Conservation (phyloP, 2,888 invertebrate genomes). For the Epirrhoe alternata region DNA sequence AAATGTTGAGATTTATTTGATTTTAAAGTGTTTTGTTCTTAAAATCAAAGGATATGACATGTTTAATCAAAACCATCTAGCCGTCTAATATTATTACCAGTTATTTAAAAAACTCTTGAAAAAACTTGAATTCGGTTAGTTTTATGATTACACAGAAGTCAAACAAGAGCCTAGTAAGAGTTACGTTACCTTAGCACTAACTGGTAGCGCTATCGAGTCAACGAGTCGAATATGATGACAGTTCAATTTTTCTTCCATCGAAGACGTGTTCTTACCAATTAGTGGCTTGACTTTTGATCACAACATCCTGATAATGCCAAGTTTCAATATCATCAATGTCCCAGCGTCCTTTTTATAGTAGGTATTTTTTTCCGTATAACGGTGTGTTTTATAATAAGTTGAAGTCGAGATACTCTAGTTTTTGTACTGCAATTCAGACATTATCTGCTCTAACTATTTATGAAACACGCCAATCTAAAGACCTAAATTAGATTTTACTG, state of each 20-base stretch:
- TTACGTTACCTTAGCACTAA: background rate
- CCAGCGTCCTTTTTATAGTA: too few relatives aligned
- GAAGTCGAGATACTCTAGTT: too few relatives aligned
- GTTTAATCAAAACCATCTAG: background rate
- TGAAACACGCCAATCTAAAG: background rate
- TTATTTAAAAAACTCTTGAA: background rate
- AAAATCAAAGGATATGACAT: background rate
- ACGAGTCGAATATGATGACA: too few relatives aligned
- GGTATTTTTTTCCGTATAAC: too few relatives aligned
- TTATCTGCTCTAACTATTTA: background rate
- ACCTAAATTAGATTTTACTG: background rate
- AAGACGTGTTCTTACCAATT: too few relatives aligned
- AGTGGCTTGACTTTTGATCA: too few relatives aligned
- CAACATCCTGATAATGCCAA: too few relatives aligned
- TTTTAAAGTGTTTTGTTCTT: constrained; percentile 1
- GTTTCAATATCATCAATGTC: too few relatives aligned
- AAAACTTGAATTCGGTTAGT: background rate
- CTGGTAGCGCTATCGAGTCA: background rate
- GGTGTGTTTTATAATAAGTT: too few relatives aligned
- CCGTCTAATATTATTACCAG: background rate
- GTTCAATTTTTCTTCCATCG: too few relatives aligned
- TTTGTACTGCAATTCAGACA: too few relatives aligned
- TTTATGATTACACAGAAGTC: constrained; percentile 12
- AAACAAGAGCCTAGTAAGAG: background rate
- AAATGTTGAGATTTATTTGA: background rate